Evolutionary conservation across 2,888 invertebrate genomes (phyloP).

Genomic region (Drosophila subsilvestris): DNA sequence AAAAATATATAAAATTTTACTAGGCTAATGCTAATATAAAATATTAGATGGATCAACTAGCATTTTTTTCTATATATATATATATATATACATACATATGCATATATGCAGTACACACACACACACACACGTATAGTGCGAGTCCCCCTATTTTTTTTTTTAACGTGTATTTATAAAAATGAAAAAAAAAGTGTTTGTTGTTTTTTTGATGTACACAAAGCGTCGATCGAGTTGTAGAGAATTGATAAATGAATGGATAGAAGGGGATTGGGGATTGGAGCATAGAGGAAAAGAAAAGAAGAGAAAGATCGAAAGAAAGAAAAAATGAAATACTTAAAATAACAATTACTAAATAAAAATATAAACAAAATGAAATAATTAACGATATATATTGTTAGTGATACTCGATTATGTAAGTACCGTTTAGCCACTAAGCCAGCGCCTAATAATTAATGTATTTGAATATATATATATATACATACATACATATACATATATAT

Average conservation of each 20-base stretch:
- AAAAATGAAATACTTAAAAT: conserved; percentile 36
- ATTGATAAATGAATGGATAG: conserved; percentile 39
- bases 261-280: too few species aligned
- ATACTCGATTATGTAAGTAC: conserved; percentile 74
- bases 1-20: conserved; percentile 50
- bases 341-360: conserved; percentile 41
- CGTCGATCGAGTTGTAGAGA: conserved; percentile 61
- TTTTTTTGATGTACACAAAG: conserved; percentile 65
- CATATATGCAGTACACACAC: conserved; percentile 16
- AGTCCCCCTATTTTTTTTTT: conserved; percentile 52
- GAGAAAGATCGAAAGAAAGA: conserved; percentile 2
- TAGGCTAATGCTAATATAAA: conserved; percentile 74
- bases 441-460: conserved; percentile 38
- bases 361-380: conserved; percentile 46
- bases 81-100: conserved; percentile 34
- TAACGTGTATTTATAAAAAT: conserved; percentile 64
- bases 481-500: not conserved
- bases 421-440: conserved; percentile 62
- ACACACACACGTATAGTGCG: conserved; percentile 9
- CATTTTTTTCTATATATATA: conserved; percentile 66
- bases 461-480: too few species aligned
- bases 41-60: conserved; percentile 76
- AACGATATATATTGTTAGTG: conserved; percentile 76
- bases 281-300: too few species aligned
- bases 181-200: conserved; percentile 64